Evolutionary conservation across 2,113 vertebrate genomes (phyloP).

Genomic region (Emydocephalus ijimae): DNA sequence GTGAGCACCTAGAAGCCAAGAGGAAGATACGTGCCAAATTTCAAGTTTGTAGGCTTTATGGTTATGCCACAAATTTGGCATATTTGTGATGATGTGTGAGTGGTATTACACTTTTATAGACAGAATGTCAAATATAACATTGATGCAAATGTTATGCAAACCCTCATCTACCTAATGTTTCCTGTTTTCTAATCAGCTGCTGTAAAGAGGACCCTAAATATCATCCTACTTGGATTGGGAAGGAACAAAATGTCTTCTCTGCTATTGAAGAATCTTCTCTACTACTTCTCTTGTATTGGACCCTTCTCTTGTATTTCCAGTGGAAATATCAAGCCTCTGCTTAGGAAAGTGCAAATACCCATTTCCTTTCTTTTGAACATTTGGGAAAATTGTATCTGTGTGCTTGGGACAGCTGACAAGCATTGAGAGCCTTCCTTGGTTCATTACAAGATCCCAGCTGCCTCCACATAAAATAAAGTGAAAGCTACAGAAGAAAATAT

Average conservation of each 20-base stretch:
- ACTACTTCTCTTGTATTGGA: not conserved
- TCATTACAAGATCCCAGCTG: not conserved
- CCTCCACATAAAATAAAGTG: slow-evolving; percentile 9
- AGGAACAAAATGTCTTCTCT: not conserved
- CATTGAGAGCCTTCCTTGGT: not conserved
- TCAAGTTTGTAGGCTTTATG: no score
- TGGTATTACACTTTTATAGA: no score
- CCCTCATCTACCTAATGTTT: not conserved
- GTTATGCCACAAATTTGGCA: no score
- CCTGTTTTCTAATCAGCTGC: not conserved
- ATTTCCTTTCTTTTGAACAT: not conserved
- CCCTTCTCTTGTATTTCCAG: not conserved
- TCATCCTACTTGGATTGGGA: not conserved
- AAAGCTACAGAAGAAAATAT: slow-evolving; percentile 19
- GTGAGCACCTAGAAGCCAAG: no score
- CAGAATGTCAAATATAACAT: not conserved
- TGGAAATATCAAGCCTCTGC: not conserved
- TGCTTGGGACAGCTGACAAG: not conserved
- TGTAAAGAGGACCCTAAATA: not conserved
- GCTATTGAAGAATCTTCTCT: not conserved
- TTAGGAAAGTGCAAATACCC: not conserved
- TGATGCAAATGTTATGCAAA: not conserved
- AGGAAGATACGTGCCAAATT: no score
- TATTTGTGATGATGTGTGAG: no score
- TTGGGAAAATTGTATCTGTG: not conserved